phyloP scores from a whole-genome alignment of 2,113 vertebrate genomes.

The Pyrgilauda ruficollis region DNA sequence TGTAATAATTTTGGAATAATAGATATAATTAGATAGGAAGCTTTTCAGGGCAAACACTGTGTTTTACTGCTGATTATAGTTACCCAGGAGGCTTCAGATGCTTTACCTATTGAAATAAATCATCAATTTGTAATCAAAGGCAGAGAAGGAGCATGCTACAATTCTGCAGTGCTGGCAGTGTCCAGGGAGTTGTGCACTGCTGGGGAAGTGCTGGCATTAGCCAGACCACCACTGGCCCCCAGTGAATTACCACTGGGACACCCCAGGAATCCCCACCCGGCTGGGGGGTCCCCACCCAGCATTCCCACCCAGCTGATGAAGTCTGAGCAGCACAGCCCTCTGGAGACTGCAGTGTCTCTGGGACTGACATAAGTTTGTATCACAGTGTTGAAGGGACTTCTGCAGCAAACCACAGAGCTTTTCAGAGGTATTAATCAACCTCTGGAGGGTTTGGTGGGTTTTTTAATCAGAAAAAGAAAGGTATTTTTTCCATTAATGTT shows the following conservation, averaged over 20 bases:
- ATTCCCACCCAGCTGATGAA: accelerated
- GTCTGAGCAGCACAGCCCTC: not conserved
- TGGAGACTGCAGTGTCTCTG: accelerated
- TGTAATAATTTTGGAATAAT: not conserved
- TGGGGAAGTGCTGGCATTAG: not conserved
- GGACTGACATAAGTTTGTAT: not conserved
- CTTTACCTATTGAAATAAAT: not conserved
- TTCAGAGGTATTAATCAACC: not conserved
- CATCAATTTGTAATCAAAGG: not conserved
- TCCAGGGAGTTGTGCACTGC: no score
- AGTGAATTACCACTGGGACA: accelerated
- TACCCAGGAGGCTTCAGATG: not conserved
- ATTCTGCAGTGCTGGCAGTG: not conserved
- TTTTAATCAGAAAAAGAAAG: not conserved
- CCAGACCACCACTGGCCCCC: not conserved
- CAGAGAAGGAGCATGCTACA: not conserved
- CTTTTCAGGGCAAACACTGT: not conserved
- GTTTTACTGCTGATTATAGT: not conserved
- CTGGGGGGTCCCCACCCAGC: not conserved
- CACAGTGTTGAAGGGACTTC: not conserved
- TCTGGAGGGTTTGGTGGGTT: not conserved
- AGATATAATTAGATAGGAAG: not conserved
- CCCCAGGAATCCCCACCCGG: not conserved
- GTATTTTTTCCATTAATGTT: not conserved
- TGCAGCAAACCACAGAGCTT: not conserved